phyloP scores from a whole-genome alignment of 2,888 invertebrate genomes.

The Sminthurides aquaticus region DNA sequence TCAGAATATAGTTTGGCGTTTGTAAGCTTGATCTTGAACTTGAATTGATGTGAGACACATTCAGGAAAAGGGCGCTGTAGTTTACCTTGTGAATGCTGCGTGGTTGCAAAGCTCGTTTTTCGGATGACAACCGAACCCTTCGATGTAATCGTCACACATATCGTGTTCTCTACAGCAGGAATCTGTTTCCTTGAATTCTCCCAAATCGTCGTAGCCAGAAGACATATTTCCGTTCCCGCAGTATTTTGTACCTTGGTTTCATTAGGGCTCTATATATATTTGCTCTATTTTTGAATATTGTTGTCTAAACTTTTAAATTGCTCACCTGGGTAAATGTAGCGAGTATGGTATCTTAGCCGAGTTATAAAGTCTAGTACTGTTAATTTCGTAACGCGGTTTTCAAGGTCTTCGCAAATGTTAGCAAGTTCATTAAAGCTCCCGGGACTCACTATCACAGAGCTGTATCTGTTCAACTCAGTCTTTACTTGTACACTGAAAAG shows the following conservation, averaged over 20 bases:
- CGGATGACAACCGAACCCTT: conserved; percentile 33
- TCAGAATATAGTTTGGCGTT: too few relatives aligned
- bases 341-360: background rate
- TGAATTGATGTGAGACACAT: too few relatives aligned
- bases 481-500: too few relatives aligned
- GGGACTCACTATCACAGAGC: background rate
- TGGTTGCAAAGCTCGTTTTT: conserved; percentile 59
- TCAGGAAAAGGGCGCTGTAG: background rate
- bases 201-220: conserved; percentile 57
- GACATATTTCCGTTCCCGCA: conserved; percentile 66
- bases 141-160: conserved; percentile 29
- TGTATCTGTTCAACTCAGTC: too few relatives aligned
- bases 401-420: too few relatives aligned
- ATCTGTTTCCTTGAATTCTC: conserved; percentile 58
- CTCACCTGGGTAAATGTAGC: background rate
- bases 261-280: conserved; percentile 44
- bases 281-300: background rate
- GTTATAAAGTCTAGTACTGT: background rate
- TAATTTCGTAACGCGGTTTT: too few relatives aligned
- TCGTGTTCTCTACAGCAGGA: conserved; percentile 43
- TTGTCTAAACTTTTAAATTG: background rate
- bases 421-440: too few relatives aligned
- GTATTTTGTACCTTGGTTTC: conserved; percentile 73
- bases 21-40: too few relatives aligned
- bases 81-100: conserved; percentile 57